Evolutionary conservation across 92 coral and sea anemone species (phyloP).

Genomic region (Phymanthus crucifer): DNA sequence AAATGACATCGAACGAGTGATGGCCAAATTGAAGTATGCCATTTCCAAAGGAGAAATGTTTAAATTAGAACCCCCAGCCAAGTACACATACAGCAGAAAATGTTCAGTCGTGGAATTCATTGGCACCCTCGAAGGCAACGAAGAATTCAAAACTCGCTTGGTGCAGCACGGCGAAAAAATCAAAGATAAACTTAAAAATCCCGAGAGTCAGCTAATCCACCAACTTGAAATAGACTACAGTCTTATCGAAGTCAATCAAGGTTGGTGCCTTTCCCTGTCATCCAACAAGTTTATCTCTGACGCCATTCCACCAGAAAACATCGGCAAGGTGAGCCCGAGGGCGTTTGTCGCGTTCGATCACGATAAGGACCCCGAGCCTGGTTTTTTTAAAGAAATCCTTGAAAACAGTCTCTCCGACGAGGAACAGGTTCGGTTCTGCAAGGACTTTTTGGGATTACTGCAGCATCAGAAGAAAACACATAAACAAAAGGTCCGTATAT

Average conservation of each 20-base stretch:
- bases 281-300: constrained; percentile 2
- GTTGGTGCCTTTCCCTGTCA: constrained; percentile 22
- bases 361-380: constrained; percentile 7
- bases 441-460: constrained; percentile 15
- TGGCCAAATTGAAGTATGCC: constrained; percentile 33
- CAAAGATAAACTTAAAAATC: constrained; percentile 4
- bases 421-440: constrained; percentile 1
- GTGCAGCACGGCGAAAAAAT: constrained; percentile 22
- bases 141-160: constrained; percentile 13
- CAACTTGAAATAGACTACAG: constrained; percentile 24
- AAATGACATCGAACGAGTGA: constrained; percentile 39
- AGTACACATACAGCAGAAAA: constrained; percentile 26
- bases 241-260: constrained; percentile 30
- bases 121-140: constrained; percentile 34
- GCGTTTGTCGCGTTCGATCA: constrained; percentile 13
- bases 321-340: constrained; percentile 24
- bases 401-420: constrained; percentile 13
- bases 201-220: constrained; percentile 7
- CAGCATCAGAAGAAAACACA: constrained; percentile 20
- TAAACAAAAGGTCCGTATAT: constrained; percentile 23
- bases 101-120: constrained; percentile 28
- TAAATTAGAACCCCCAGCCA: neutral
- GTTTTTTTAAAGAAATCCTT: constrained; percentile 27
- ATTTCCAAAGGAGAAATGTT: constrained; percentile 21
- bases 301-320: neutral